These are phyloP conservation scores for Drosophila pseudoobscura DNA, from an alignment of 1,140 invertebrate species.

Conservation along the genomic window DNA sequence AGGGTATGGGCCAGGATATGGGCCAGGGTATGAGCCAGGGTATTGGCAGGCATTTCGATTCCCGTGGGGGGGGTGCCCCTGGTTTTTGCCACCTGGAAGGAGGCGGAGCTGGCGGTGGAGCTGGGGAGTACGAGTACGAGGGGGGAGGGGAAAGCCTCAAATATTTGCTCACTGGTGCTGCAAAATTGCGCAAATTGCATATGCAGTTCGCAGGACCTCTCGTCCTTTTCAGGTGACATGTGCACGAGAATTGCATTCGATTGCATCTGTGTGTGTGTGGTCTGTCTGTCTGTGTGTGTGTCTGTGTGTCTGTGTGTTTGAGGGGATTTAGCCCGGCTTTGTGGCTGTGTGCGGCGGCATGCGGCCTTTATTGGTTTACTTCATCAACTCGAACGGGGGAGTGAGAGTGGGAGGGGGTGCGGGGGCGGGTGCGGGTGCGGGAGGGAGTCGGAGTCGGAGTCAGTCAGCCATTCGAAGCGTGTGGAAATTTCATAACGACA, in stretches of 20 bases:
- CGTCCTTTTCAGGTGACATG: constrained; percentile 68
- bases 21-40: too few species aligned
- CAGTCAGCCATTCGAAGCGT: constrained; percentile 57
- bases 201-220: constrained; percentile 22
- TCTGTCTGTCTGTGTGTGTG: not conserved
- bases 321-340: constrained; percentile 65
- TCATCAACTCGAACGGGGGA: constrained; percentile 68
- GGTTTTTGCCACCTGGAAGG: not conserved
- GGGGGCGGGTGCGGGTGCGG: not conserved
- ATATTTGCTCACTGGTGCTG: constrained; percentile 72
- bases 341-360: constrained; percentile 54
- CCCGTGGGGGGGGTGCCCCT: too few species aligned
- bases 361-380: constrained; percentile 77
- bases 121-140: not conserved
- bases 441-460: constrained; percentile 3
- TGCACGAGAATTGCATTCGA: constrained; percentile 50
- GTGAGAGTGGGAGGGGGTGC: too few species aligned
- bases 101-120: not conserved
- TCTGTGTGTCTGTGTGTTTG: not conserved
- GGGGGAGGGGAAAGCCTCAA: constrained; percentile 14
- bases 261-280: not conserved
- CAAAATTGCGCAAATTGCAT: constrained; percentile 77
- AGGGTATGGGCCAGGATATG: not conserved
- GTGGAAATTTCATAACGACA: constrained; percentile 74
- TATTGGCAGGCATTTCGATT: not conserved